Conservation (phyloP, 2,797 vertebrate genomes). For the Epinephelus awoara region DNA sequence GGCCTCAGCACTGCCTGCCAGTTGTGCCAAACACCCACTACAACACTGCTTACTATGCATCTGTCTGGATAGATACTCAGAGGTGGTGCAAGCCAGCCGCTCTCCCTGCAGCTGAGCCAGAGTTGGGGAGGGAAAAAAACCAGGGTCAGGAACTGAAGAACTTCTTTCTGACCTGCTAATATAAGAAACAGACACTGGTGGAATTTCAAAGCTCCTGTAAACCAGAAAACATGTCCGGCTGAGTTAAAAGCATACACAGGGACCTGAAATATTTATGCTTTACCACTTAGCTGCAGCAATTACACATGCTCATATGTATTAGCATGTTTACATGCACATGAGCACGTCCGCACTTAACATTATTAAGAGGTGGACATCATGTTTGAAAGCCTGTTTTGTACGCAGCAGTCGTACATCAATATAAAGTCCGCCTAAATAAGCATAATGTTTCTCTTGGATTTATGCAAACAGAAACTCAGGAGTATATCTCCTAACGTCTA, state of each 20-base stretch:
- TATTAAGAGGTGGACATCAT: constrained; percentile 25
- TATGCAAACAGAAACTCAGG: not conserved
- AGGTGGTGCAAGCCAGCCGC: constrained; percentile 40
- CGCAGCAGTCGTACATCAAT: not conserved
- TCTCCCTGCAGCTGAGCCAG: constrained; percentile 41
- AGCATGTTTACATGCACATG: constrained; percentile 32
- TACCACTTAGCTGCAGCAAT: constrained; percentile 13
- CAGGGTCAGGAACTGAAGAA: constrained; percentile 46
- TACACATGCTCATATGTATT: constrained; percentile 27
- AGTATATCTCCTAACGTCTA: constrained; percentile 1
- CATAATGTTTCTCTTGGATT: constrained; percentile 18
- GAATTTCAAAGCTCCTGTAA: constrained; percentile 41
- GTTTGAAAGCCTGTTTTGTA: constrained; percentile 12
- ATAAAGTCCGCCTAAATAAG: not conserved
- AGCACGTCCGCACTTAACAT: not conserved
- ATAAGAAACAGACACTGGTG: constrained; percentile 43
- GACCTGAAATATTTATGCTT: constrained; percentile 48
- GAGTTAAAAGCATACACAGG: constrained; percentile 27
- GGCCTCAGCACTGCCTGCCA: constrained; percentile 53
- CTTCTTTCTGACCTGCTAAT: constrained; percentile 53
- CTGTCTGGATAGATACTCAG: constrained; percentile 56
- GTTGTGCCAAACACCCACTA: constrained; percentile 55
- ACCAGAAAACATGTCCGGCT: constrained; percentile 34
- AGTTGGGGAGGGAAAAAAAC: constrained; percentile 7
- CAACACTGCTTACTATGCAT: constrained; percentile 58